These are phyloP conservation scores for Coecobrya sp. DNA, from an alignment of 2,888 invertebrate species.

Conservation along the genomic window DNA sequence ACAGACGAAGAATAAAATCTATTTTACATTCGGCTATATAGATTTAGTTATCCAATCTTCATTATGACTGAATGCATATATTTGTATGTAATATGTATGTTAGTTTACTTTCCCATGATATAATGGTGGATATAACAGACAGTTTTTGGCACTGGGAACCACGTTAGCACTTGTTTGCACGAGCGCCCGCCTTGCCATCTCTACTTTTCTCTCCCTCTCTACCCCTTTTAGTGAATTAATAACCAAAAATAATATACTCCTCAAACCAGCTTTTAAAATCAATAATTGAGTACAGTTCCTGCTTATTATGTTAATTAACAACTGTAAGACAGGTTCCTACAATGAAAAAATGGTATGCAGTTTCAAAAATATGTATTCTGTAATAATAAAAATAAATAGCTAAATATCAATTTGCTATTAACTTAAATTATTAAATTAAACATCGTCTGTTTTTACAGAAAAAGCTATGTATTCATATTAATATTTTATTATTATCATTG, in stretches of 20 bases:
- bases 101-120: neutral
- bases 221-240: slow-evolving; percentile 13
- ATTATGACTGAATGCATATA: too few relatives aligned
- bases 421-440: slow-evolving; percentile 13
- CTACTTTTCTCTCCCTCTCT: neutral
- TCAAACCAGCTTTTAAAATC: slow-evolving; percentile 54
- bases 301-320: slow-evolving; percentile 62
- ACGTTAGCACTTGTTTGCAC: neutral
- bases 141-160: neutral
- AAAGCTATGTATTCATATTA: neutral
- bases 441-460: slow-evolving; percentile 2
- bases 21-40: neutral
- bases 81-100: neutral
- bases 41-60: too few relatives aligned
- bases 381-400: slow-evolving; percentile 35
- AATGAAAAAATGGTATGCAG: neutral
- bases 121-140: neutral
- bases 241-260: neutral
- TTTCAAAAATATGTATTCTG: slow-evolving; percentile 20
- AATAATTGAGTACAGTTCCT: slow-evolving; percentile 55
- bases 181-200: neutral
- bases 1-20: too few relatives aligned
- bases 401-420: slow-evolving; percentile 46
- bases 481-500: neutral
- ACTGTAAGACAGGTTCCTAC: slow-evolving; percentile 31